Conservation (phyloP, 1,140 invertebrate genomes). For the Propsilocerus akamusi region DNA sequence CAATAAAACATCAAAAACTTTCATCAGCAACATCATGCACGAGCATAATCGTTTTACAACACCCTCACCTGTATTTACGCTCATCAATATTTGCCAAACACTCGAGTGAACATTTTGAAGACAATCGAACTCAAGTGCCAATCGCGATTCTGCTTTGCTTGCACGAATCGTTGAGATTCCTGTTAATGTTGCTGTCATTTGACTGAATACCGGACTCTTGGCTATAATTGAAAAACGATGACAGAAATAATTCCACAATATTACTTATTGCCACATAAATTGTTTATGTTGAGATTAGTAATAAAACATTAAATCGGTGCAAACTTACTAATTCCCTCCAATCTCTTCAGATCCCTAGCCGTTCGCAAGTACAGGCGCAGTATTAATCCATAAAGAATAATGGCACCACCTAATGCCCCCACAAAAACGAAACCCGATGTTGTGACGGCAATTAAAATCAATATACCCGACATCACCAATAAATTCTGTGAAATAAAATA, state of each 20-base stretch:
- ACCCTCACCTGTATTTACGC: constrained; percentile 24
- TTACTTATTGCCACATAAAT: constrained; percentile 1
- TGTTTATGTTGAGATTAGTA: constrained; percentile 2
- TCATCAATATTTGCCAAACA: constrained; percentile 39
- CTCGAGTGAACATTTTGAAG: constrained; percentile 43
- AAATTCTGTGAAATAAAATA: constrained; percentile 9
- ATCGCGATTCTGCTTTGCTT: constrained; percentile 37
- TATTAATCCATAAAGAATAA: constrained; percentile 43
- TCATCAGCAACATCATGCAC: too few species aligned
- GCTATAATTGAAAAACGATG: constrained; percentile 22
- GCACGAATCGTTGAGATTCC: constrained; percentile 69
- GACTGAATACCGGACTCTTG: constrained; percentile 64
- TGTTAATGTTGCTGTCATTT: constrained; percentile 55
- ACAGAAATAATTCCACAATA: not conserved
- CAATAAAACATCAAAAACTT: constrained; percentile 7
- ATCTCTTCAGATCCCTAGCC: constrained; percentile 59
- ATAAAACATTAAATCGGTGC: not conserved
- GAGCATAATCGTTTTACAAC: not conserved
- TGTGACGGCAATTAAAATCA: constrained; percentile 47
- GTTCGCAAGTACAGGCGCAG: constrained; percentile 55
- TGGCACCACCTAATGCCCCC: constrained; percentile 35
- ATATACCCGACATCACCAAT: constrained; percentile 37
- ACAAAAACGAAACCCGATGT: constrained; percentile 52
- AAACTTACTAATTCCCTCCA: constrained; percentile 51
- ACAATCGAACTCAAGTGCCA: constrained; percentile 50